Percentiles rank a stretch among this genome's conserved stretches.
phyloP scores from a whole-genome alignment of 2,888 invertebrate genomes.

The Formica aserva region DNA sequence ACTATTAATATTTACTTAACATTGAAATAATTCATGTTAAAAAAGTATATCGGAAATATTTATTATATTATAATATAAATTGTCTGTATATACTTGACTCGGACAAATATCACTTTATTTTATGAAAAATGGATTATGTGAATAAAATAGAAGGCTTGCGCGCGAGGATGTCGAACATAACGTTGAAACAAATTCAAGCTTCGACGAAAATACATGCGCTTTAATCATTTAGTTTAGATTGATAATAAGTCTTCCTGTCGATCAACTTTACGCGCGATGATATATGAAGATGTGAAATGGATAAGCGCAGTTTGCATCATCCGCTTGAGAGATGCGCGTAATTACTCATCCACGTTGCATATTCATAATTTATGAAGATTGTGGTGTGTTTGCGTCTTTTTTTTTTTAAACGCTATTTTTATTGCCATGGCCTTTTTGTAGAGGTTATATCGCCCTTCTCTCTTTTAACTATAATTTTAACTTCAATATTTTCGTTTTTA shows the following conservation, averaged over 20 bases:
- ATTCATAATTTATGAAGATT: constrained; percentile 47
- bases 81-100: neutral
- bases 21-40: neutral
- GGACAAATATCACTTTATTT: neutral
- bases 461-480: neutral
- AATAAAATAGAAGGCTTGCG: neutral
- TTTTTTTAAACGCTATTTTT: neutral
- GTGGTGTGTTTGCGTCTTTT: neutral
- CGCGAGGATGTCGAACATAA: neutral
- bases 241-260: constrained; percentile 35
- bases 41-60: neutral
- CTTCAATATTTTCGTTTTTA: neutral
- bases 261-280: constrained; percentile 9
- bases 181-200: constrained; percentile 7
- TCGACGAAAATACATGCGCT: constrained; percentile 2
- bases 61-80: neutral
- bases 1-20: neutral
- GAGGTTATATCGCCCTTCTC: neutral
- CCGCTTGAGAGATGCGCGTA: neutral
- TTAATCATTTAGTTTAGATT: constrained; percentile 2
- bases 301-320: constrained; percentile 25
- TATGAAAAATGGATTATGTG: neutral
- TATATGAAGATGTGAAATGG: constrained; percentile 24
- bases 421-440: neutral
- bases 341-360: constrained; percentile 27